Evolutionary conservation across 2,888 invertebrate species (phyloP).

Genomic region (Tyria jacobaeae): DNA sequence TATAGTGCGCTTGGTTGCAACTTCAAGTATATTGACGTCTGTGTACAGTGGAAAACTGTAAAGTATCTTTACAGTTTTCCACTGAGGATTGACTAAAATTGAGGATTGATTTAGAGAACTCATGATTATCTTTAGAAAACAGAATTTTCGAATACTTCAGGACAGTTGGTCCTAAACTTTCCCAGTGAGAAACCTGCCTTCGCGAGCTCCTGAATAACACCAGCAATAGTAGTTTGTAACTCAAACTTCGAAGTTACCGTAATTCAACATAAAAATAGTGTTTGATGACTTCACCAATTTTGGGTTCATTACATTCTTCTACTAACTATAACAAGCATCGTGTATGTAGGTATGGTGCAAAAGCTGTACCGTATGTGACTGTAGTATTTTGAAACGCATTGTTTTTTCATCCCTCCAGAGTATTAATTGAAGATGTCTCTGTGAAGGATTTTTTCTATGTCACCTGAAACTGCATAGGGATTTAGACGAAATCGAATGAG

Average conservation of each 20-base stretch:
- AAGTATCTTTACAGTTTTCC: neutral
- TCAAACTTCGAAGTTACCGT: too few relatives aligned
- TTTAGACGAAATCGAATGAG: too few relatives aligned
- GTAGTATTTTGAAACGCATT: too few relatives aligned
- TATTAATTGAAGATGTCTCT: conserved; percentile 3
- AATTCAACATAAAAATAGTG: neutral
- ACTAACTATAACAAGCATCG: neutral
- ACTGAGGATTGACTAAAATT: neutral
- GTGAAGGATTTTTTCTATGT: conserved; percentile 2
- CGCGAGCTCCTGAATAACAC: neutral
- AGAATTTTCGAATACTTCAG: neutral
- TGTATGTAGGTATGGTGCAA: conserved; percentile 1
- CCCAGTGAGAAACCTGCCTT: neutral
- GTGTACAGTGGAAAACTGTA: neutral
- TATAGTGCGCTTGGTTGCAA: too few relatives aligned
- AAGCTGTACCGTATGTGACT: neutral
- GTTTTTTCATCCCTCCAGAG: neutral
- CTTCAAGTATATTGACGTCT: neutral
- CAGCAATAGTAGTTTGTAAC: too few relatives aligned
- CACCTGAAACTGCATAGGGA: neutral
- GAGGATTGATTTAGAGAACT: too few relatives aligned
- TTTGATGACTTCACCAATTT: neutral
- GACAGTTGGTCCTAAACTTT: conserved; percentile 1
- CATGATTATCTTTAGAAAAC: too few relatives aligned
- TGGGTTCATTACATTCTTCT: neutral